Evolutionary conservation across 2,797 vertebrate genomes (phyloP), one percentile per base, ranked within the genome.

Genomic region (Eulemur albifrons): DNA sequence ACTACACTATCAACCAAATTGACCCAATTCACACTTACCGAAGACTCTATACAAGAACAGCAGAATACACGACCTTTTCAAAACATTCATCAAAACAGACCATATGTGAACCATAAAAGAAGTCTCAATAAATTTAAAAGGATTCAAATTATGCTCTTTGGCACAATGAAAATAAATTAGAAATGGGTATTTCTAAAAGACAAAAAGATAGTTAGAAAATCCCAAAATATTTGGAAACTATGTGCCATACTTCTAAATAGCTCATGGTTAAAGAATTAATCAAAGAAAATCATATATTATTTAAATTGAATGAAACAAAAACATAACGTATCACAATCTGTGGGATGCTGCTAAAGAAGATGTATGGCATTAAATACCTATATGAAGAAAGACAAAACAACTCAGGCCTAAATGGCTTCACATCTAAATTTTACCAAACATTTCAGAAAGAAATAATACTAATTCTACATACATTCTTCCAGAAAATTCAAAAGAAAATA

Each of bases 131-230:
- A 27, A 59, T 87, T 48, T 69, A 54, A 82, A 75, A 94, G 30
- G 11, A 45, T 52, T 90, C 32, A 63, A 81, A 82, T 38, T 21
- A 93, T 48, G 38, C 4, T 72, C 13, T 52, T 57, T 72, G 32
- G 15, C 38, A 79, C 32, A 88, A 79, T 79, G 35, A 96, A 77
- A 76, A 59, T 69, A 96, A 94, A 88, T 84, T 35, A 88, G 12
- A 83, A 92, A 77, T 30, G 21, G 59, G 32, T 72, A 52, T 52
- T 52, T 52, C 17, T 20, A 52, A 52, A 52, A 52, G 84, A 77
- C 10, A 87, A 91, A 86, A 83, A 43, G 7, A 43, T 38, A 52
- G 27, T n/a, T 59, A 81, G 57, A 54, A 91, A 84, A 73, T 73
- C 7, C 11, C 10, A 5, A 80, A 79, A 52, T 75, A 57, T 40